Evolutionary conservation across 1,140 invertebrate species (phyloP), one percentile per base, ranked within the genome.

Genomic region (Harpegnathos saltator): DNA sequence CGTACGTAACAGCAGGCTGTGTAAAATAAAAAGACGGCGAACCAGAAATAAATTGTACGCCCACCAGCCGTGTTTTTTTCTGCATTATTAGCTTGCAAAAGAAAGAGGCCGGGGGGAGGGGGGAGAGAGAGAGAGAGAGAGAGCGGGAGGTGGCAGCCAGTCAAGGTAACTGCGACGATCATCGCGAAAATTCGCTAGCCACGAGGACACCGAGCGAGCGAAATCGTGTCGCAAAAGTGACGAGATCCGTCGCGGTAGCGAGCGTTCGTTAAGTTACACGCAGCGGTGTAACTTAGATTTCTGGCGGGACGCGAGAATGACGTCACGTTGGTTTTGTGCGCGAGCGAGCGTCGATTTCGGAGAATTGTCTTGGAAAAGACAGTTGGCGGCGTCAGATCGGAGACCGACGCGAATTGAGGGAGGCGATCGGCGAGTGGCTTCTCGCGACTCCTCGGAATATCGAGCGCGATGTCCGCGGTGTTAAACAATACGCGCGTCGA

Each of bases 41-140:
- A 71, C 75, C 75, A 80, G 75, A 54, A 80, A 80, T 80, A 80
- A 80, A 54, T 80, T 69, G 52, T 44, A 80, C 75, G 75, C 75
- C 75, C 65, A 80, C 75, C 24, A 71, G 4, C 52, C 52, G 22
- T 22, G 52, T 69, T 78, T 80, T 73, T 80, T 80, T 80, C 75
- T 71, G 19, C 65, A 56, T 58, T 71, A 80, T 78, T 78, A 56
- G 63, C 52, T 59, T 7, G 75, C 5, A 22, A 74, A 58, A 78
- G 50, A 71, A 24, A 22, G 50, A 69, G 54, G 56, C 19, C 65
- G 84, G 82, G 69, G 85, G 78, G 33, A 22, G 33, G 69, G 24
- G 75, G 24, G 33, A 80, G 29, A 66, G 82, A 63, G 85, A 75
- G 33, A 22, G 69, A 44, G 75, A 44, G 33, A 80, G 29, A 58